Evolutionary conservation across 2,888 invertebrate species (phyloP).

Genomic region (Atherix ibis): DNA sequence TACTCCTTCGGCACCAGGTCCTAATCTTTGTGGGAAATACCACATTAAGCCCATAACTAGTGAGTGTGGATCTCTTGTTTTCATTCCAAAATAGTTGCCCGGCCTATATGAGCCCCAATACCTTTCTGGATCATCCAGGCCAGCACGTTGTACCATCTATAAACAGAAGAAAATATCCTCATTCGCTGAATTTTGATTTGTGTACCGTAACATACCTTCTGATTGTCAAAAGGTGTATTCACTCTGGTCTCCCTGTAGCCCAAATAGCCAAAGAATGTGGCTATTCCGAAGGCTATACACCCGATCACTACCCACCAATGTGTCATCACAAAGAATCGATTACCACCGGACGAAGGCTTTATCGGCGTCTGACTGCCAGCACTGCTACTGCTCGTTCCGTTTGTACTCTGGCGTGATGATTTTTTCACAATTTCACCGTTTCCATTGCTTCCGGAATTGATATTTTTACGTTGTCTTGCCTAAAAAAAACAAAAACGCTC

Average conservation of each 20-base stretch:
- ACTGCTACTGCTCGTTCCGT: constrained; percentile 28
- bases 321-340: constrained; percentile 18
- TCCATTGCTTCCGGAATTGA: background rate
- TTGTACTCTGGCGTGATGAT: constrained; percentile 3
- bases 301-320: constrained; percentile 47
- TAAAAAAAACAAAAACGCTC: background rate
- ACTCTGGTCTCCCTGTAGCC: constrained; percentile 80
- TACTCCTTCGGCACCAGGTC: constrained; percentile 27
- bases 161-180: constrained; percentile 3
- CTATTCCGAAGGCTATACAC: constrained; percentile 46
- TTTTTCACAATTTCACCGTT: constrained; percentile 3
- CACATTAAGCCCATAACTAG: constrained; percentile 92
- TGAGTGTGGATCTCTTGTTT: constrained; percentile 76
- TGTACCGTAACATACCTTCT: constrained; percentile 41
- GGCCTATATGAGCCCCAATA: constrained; percentile 93
- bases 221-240: constrained; percentile 66
- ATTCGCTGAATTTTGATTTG: background rate
- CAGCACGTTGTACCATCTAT: constrained; percentile 53
- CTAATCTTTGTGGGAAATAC: constrained; percentile 61
- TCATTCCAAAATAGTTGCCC: constrained; percentile 78
- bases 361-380: constrained; percentile 26
- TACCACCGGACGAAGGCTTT: constrained; percentile 12
- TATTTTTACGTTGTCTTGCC: constrained; percentile 4
- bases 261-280: constrained; percentile 57
- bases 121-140: constrained; percentile 54